Evolutionary conservation across 2,888 invertebrate genomes (phyloP), one percentile per base, ranked within the genome.

Genomic region (Sceliomorpha sp.): DNA sequence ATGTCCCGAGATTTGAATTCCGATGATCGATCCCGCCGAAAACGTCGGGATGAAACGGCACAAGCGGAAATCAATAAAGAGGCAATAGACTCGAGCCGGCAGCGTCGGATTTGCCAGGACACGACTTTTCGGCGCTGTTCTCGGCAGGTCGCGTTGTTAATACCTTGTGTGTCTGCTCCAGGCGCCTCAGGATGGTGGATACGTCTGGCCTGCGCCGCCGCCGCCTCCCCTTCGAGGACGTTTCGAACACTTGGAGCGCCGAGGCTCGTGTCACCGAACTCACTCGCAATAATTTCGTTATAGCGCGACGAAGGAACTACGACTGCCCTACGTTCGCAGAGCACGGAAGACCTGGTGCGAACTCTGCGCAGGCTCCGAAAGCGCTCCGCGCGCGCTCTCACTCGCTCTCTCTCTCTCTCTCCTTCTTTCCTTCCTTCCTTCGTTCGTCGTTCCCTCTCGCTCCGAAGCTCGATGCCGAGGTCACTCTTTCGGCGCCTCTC

Each of bases 281-380:
- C 75, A 75, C 72, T 74, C 72, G 73, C 71, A 78, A 76, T 82
- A 83, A 83, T 84, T 83, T 82, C 78, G 81, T 81, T 84, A 81
- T 79, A 75, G 78, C 78, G 77, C 81, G 75, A 73, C 81, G 82
- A 84, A 81, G 82, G 81, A 81, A 80, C 82, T 80, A 80, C 82
- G 82, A 83, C 84, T 80, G 82, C 82, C 80, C 79, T 74, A 80
- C 81, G 80, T 58, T 81, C 84, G 83, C 81, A 78, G 80, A 81
- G 58, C 58, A 50, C 62, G 59, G 68, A 62, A 66, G 51, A 67
- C 71, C 63, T 70, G 75, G 67, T 70, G 70, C 53, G 59, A 67
- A 67, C 69, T 58, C 51, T 77, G 75, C 78, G 75, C 75, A 72
- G 27, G 74, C 64, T 62, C 70, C 66, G 51, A 12, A 31, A 36